These are phyloP conservation scores for Chaetops frenatus DNA, from an alignment of 2,113 vertebrate genomes.

Conservation along the genomic window DNA sequence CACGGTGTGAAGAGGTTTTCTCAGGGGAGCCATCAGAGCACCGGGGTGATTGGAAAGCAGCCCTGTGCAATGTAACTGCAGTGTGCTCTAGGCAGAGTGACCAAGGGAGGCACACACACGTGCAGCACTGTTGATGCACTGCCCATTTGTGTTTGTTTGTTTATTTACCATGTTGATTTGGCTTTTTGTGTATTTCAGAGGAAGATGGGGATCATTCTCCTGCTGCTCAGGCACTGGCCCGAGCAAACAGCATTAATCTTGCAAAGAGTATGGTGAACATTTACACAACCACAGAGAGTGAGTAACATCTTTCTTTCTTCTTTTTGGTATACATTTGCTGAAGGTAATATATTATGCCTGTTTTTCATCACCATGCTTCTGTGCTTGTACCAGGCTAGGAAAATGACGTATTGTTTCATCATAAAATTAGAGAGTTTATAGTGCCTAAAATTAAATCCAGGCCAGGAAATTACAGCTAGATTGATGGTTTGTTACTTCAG, in stretches of 20 bases:
- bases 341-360: neutral
- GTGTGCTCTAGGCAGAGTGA: neutral
- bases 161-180: neutral
- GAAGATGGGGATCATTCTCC: slow-evolving; percentile 10
- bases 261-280: slow-evolving; percentile 73
- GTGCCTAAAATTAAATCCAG: slow-evolving; percentile 29
- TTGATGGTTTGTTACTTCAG: neutral
- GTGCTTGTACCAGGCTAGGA: neutral
- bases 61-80: neutral
- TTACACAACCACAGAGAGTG: slow-evolving; percentile 68
- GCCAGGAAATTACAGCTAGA: slow-evolving; percentile 3
- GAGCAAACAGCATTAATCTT: slow-evolving; percentile 29
- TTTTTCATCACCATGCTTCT: neutral
- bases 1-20: neutral
- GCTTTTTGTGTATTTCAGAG: slow-evolving; percentile 53
- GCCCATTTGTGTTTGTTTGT: neutral
- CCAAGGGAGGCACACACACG: neutral
- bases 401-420: slow-evolving; percentile 19
- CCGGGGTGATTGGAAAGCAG: neutral
- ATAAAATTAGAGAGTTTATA: slow-evolving; percentile 20
- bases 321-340: neutral
- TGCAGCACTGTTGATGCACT: neutral
- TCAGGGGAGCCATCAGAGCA: neutral
- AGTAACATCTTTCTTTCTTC: slow-evolving; percentile 32
- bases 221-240: slow-evolving; percentile 19